Base-by-base conservation (phyloP, 2,888 invertebrate genomes). In the Thera obeliscata region DNA sequence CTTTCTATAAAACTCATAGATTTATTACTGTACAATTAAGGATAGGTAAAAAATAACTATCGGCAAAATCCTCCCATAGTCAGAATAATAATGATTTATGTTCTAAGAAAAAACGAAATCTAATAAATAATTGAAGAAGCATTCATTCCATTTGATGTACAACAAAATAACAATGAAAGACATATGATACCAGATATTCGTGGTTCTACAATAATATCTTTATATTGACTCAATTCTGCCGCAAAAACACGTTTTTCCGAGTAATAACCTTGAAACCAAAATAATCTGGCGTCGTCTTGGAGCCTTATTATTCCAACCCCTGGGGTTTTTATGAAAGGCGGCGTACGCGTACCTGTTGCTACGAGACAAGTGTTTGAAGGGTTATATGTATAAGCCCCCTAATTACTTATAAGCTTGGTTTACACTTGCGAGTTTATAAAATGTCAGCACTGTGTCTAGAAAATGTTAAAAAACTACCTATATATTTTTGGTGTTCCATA, bases 271-370 rank as follows among this genome's bases (percentile, higher is more conserved):
- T 54, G 64, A 57, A 43, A 49, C 59, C 4, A 12, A 64, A 46
- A 64, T 55, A 55, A 56, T 60, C 55, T 65, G 38, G n/a, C 55
- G 33, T 59, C 59, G 12, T 48, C 58, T 64, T 46, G 52, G 35
- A 8, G 50, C 38, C 12, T 22, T 52, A 57, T 52, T 58, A 57
- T 64, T 43, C n/a, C 54, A 12, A 48, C 59, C 59, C 59, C 38
- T 56, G 59, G 52, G 43, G 57, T 63, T 56, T 63, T 63, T 52
- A 50, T 12, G 12, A 54, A 12, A 54, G 41, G 57, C 55, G 49
- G 52, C 46, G 54, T 63, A n/a, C 9, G 54, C 38, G 36, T 48
- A 64, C 64, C 64, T 64, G 64, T 64, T 58, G 64, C 64, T 64
- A 58, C 33, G 56, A 43, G 49, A 62, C 56, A 50, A 50, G 56